A percentile compares a stretch with the other conserved stretches of the same genome.
phyloP scores from a whole-genome alignment of 2,888 invertebrate species.

The Cactoblastis cactorum region DNA sequence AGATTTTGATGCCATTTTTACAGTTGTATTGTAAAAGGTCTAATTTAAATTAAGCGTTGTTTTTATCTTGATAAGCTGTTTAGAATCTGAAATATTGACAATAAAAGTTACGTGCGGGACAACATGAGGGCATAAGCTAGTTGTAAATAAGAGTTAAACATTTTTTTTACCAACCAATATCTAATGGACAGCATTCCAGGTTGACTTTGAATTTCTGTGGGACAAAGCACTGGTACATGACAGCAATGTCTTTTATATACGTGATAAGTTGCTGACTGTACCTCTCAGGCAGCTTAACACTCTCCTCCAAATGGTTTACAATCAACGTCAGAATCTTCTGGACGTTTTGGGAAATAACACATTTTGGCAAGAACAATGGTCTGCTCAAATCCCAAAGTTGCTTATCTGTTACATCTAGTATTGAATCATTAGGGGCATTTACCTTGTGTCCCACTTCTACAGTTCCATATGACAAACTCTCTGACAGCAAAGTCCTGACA shows the following conservation, averaged over 20 bases:
- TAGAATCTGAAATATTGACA: too few relatives aligned
- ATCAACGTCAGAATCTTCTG: slow-evolving; percentile 57
- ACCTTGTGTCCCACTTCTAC: slow-evolving; percentile 44
- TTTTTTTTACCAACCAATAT: slow-evolving; percentile 64
- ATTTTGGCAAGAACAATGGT: slow-evolving; percentile 64
- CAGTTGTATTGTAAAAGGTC: too few relatives aligned
- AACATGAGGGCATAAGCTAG: too few relatives aligned
- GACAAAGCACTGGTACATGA: slow-evolving; percentile 66
- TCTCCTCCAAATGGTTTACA: slow-evolving; percentile 62
- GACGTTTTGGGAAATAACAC: slow-evolving; percentile 64
- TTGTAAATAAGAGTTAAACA: too few relatives aligned
- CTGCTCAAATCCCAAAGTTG: slow-evolving; percentile 49
- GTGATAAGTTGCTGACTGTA: slow-evolving; percentile 55
- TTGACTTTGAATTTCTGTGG: slow-evolving; percentile 64
- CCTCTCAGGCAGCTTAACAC: slow-evolving; percentile 55
- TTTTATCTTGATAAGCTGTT: too few relatives aligned
- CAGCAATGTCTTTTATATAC: slow-evolving; percentile 63
- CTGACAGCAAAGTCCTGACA: slow-evolving; percentile 50
- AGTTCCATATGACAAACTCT: slow-evolving; percentile 58
- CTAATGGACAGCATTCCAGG: slow-evolving; percentile 61
- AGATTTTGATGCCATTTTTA: too few relatives aligned
- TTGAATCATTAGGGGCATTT: slow-evolving; percentile 41
- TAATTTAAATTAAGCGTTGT: too few relatives aligned
- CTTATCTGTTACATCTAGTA: slow-evolving; percentile 44
- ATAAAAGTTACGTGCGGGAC: too few relatives aligned